phyloP scores from a whole-genome alignment of 2,113 vertebrate genomes.

The Lepisosteus oculatus region DNA sequence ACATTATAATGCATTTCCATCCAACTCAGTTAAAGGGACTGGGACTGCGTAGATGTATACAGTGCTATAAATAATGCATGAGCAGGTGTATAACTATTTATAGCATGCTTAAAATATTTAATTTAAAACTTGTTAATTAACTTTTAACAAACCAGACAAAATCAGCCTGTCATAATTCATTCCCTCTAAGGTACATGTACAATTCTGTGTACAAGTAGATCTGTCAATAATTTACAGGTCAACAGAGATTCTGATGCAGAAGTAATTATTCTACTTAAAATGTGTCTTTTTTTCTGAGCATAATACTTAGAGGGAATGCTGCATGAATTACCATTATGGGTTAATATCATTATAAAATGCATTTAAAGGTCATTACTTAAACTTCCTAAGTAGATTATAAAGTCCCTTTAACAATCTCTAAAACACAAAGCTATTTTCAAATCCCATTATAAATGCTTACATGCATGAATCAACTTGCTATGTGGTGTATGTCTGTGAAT shows the following conservation, averaged over 20 bases:
- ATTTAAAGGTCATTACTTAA: slow-evolving; percentile 62
- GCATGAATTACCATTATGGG: slow-evolving; percentile 26
- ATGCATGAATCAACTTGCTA: slow-evolving; percentile 62
- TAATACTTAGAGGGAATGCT: slow-evolving; percentile 18
- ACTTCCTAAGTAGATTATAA: slow-evolving; percentile 63
- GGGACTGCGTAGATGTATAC: slow-evolving; percentile 31
- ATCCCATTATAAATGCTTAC: slow-evolving; percentile 51
- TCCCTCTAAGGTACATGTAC: slow-evolving; percentile 5
- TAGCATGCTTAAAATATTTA: slow-evolving; percentile 5
- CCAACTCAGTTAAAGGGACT: slow-evolving; percentile 92
- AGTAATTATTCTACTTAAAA: neutral
- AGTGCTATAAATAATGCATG: slow-evolving; percentile 25
- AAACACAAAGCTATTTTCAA: slow-evolving; percentile 49
- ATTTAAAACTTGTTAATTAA: slow-evolving; percentile 9
- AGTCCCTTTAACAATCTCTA: slow-evolving; percentile 71
- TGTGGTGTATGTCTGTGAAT: slow-evolving; percentile 57
- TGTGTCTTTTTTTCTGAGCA: neutral
- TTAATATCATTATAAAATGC: slow-evolving; percentile 61
- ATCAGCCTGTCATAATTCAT: neutral
- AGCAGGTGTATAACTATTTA: slow-evolving; percentile 11
- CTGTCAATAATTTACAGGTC: neutral
- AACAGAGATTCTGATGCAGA: neutral
- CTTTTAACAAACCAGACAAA: neutral
- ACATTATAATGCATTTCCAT: slow-evolving; percentile 81
- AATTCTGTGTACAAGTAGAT: neutral